A percentile compares a stretch with the other conserved stretches of the same genome.
phyloP scores from a whole-genome alignment of 2,888 invertebrate species.

The Shargacucullia verbasci region DNA sequence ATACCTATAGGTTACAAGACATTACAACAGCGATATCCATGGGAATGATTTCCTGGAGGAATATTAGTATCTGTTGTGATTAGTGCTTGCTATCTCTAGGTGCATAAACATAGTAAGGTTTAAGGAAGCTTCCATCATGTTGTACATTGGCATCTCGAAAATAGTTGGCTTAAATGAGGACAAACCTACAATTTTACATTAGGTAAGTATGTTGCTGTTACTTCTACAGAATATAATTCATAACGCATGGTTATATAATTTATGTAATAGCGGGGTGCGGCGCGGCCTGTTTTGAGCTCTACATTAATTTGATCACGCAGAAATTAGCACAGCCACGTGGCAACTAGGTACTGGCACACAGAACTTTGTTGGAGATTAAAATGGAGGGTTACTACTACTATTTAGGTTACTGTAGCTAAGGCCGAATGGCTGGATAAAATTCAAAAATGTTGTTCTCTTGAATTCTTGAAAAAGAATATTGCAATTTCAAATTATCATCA shows the following conservation, averaged over 20 bases:
- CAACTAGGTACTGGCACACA: not conserved
- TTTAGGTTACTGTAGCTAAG: too few species aligned
- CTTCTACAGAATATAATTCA: conserved; percentile 29
- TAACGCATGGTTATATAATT: conserved; percentile 39
- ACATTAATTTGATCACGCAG: conserved; percentile 20
- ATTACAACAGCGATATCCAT: too few species aligned
- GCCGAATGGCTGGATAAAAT: too few species aligned
- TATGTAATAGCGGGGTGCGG: conserved; percentile 38
- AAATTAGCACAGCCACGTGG: conserved; percentile 10
- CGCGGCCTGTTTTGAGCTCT: conserved; percentile 18
- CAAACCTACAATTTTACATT: conserved; percentile 11
- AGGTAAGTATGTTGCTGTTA: conserved; percentile 26
- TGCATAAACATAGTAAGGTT: too few species aligned
- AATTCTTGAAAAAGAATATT: too few species aligned
- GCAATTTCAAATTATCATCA: too few species aligned
- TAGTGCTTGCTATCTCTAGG: not conserved
- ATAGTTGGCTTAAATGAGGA: conserved; percentile 29
- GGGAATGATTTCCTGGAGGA: too few species aligned
- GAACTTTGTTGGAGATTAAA: conserved; percentile 6
- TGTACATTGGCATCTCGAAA: conserved; percentile 41
- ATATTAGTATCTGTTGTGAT: too few species aligned
- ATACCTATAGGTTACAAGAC: too few species aligned
- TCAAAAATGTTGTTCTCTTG: too few species aligned
- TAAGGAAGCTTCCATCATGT: conserved; percentile 3
- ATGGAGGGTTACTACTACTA: not conserved